phyloP scores from a whole-genome alignment of 2,113 vertebrate genomes.

The Heptranchias perlo region DNA sequence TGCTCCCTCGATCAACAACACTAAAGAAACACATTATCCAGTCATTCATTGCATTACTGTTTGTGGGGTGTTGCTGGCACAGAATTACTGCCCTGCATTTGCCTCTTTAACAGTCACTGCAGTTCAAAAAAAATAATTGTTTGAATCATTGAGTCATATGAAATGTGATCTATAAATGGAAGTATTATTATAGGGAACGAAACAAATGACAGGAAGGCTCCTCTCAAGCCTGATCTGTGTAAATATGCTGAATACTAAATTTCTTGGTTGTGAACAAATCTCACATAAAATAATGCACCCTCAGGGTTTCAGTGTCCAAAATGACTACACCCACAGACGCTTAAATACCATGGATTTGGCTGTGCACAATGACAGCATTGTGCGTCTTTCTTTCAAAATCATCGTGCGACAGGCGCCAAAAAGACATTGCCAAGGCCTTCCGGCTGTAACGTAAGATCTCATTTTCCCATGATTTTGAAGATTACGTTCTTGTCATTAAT shows the following conservation, averaged over 20 bases:
- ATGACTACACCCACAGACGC: slow-evolving; percentile 10
- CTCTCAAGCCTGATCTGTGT: background rate
- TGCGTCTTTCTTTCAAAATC: background rate
- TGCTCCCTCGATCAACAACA: background rate
- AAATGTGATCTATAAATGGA: background rate
- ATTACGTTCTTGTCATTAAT: background rate
- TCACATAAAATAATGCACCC: background rate
- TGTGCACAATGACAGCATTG: background rate
- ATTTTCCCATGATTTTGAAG: background rate
- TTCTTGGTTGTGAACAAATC: background rate
- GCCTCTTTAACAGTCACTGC: background rate
- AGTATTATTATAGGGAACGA: background rate
- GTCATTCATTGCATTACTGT: background rate
- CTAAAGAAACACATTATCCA: background rate
- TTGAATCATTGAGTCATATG: slow-evolving; percentile 11
- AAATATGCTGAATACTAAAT: background rate
- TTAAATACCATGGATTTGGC: background rate
- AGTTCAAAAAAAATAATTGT: background rate
- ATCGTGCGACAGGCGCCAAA: background rate
- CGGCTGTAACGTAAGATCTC: background rate
- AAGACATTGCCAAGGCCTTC: background rate
- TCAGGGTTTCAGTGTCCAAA: background rate
- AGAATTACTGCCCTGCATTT: background rate
- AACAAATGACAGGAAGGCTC: background rate
- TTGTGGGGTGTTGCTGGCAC: background rate